phyloP scores from a whole-genome alignment of 2,888 invertebrate species.

The Allolobophora icterica region DNA sequence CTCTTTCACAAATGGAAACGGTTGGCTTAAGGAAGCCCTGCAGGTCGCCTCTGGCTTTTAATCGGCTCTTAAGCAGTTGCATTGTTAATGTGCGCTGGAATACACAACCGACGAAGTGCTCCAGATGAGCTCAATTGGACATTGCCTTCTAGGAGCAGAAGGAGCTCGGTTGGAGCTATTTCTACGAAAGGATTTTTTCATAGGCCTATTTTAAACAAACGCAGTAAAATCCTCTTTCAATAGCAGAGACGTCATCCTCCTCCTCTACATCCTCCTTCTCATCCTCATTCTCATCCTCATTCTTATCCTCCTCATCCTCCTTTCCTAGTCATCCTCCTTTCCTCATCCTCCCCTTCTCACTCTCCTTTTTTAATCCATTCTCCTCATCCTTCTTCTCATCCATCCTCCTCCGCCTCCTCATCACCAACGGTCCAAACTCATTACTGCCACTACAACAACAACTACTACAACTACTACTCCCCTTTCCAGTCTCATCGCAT shows the following conservation, averaged over 20 bases:
- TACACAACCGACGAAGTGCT: neutral
- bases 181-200: neutral
- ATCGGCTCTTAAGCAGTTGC: neutral
- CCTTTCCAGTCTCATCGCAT: too few relatives aligned
- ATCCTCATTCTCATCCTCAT: neutral
- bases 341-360: neutral
- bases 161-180: too few relatives aligned
- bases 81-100: neutral
- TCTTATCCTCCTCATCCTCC: neutral
- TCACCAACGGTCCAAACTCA: too few relatives aligned
- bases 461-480: too few relatives aligned
- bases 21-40: too few relatives aligned
- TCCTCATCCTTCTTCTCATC: neutral
- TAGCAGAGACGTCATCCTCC: neutral
- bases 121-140: too few relatives aligned
- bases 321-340: neutral
- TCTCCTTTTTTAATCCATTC: neutral
- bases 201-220: too few relatives aligned
- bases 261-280: neutral
- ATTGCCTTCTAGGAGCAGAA: too few relatives aligned
- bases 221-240: neutral
- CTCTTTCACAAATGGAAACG: neutral
- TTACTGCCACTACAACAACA: too few relatives aligned
- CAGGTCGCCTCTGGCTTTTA: neutral
- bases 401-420: neutral